Evolutionary conservation across 2,888 invertebrate species (phyloP).

Genomic region (Cremastinae sp.): DNA sequence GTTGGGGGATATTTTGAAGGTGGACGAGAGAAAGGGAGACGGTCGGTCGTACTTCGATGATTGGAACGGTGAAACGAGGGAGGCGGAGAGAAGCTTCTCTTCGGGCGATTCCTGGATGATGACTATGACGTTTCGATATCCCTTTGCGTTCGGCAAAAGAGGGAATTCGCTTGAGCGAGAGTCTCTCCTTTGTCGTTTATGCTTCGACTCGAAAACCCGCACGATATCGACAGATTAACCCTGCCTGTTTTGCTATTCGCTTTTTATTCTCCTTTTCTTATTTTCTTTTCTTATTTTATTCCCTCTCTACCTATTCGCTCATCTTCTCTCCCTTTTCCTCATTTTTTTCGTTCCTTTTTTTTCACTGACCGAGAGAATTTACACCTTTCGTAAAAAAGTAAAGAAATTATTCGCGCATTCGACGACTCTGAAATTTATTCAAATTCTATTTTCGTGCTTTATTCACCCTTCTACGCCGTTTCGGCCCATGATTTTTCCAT

Average conservation of each 20-base stretch:
- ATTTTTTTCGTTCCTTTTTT: neutral
- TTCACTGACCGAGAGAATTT: slow-evolving; percentile 19
- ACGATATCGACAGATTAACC: slow-evolving; percentile 49
- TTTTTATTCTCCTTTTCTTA: neutral
- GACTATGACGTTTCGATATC: slow-evolving; percentile 37
- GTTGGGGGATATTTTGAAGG: slow-evolving; percentile 20
- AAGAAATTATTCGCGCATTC: slow-evolving; percentile 1
- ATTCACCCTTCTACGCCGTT: slow-evolving; percentile 23
- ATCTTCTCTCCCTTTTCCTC: neutral
- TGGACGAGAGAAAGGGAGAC: slow-evolving; percentile 7
- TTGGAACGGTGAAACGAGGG: slow-evolving; percentile 34
- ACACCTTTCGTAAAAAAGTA: slow-evolving; percentile 10
- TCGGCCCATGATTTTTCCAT: neutral
- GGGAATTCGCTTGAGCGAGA: slow-evolving; percentile 35
- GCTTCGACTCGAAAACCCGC: slow-evolving; percentile 5
- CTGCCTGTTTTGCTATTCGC: slow-evolving; percentile 1
- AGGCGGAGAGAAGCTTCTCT: neutral
- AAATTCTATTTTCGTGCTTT: slow-evolving; percentile 17
- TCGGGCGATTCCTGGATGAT: slow-evolving; percentile 16
- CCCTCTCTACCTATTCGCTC: slow-evolving; percentile 19
- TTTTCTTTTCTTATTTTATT: slow-evolving; percentile 22
- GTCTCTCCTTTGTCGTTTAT: slow-evolving; percentile 9
- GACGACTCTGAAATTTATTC: slow-evolving; percentile 4
- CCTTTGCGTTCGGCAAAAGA: slow-evolving; percentile 16
- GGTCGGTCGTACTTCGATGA: slow-evolving; percentile 1